Conservation (phyloP, 2,113 vertebrate genomes). For the Percopsis transmontana region DNA sequence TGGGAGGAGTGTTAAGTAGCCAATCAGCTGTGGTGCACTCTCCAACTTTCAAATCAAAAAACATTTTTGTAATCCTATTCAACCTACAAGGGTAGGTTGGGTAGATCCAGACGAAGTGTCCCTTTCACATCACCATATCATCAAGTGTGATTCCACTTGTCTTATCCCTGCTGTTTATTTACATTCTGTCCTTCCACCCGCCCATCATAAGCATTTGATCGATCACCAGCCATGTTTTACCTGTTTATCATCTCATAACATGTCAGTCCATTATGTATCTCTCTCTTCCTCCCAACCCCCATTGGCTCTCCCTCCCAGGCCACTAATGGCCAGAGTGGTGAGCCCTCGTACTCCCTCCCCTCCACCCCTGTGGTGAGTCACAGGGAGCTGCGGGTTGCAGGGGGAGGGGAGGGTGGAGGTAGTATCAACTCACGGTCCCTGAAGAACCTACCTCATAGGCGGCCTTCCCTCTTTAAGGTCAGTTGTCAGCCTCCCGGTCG, state of each 20-base stretch:
- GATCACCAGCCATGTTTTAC: slow-evolving; percentile 18
- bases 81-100: too few relatives aligned
- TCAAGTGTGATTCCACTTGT: too few relatives aligned
- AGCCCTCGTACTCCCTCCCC: slow-evolving; percentile 90
- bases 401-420: slow-evolving; percentile 72
- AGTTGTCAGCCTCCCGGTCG: slow-evolving; percentile 40
- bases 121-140: background rate
- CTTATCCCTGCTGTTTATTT: too few relatives aligned
- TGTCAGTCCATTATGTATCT: slow-evolving; percentile 5
- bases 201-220: background rate
- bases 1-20: too few relatives aligned
- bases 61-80: too few relatives aligned
- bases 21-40: too few relatives aligned
- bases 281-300: slow-evolving; percentile 8
- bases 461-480: slow-evolving; percentile 94
- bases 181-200: background rate
- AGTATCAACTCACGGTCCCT: slow-evolving; percentile 81
- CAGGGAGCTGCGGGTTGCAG: slow-evolving; percentile 84
- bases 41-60: too few relatives aligned
- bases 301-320: slow-evolving; percentile 73
- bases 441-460: slow-evolving; percentile 85
- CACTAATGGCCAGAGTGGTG: slow-evolving; percentile 87
- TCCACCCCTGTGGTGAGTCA: slow-evolving; percentile 93
- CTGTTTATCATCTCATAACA: slow-evolving; percentile 6
- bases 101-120: background rate